Evolutionary conservation across 2,797 vertebrate genomes (phyloP).

Genomic region (Phaenicophaeus curvirostris): DNA sequence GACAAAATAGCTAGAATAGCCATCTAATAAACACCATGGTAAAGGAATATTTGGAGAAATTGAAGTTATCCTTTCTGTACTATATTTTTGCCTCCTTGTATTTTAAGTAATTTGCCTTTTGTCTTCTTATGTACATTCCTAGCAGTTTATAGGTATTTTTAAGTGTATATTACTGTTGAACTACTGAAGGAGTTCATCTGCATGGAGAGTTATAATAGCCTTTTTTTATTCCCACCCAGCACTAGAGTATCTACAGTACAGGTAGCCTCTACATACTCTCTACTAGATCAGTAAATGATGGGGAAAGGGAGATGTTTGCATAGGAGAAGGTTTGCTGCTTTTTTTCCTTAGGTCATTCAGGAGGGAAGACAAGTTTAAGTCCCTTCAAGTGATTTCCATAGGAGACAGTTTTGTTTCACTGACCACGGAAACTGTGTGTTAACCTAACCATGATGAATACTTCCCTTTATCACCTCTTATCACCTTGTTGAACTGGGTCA

Average conservation of each 20-base stretch:
- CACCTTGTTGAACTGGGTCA: background rate
- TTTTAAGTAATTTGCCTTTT: background rate
- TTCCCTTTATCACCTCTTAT: background rate
- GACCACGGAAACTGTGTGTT: background rate
- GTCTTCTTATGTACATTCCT: background rate
- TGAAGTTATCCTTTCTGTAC: background rate
- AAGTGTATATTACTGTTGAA: background rate
- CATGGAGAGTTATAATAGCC: background rate
- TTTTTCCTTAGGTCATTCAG: background rate
- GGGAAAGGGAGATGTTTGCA: background rate
- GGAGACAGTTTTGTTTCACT: background rate
- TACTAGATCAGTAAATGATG: accelerated
- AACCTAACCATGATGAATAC: background rate
- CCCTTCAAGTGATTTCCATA: background rate
- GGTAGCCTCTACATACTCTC: background rate
- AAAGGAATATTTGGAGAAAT: background rate
- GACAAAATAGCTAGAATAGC: background rate
- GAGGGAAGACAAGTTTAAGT: background rate
- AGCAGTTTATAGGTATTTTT: background rate
- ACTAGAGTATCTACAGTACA: too few relatives aligned
- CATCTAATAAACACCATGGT: background rate
- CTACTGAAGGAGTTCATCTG: background rate
- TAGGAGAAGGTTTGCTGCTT: background rate
- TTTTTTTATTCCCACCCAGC: too few relatives aligned
- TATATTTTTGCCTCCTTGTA: background rate